Conservation (phyloP, 2,888 invertebrate genomes). For the Leucoptera coffeella region DNA sequence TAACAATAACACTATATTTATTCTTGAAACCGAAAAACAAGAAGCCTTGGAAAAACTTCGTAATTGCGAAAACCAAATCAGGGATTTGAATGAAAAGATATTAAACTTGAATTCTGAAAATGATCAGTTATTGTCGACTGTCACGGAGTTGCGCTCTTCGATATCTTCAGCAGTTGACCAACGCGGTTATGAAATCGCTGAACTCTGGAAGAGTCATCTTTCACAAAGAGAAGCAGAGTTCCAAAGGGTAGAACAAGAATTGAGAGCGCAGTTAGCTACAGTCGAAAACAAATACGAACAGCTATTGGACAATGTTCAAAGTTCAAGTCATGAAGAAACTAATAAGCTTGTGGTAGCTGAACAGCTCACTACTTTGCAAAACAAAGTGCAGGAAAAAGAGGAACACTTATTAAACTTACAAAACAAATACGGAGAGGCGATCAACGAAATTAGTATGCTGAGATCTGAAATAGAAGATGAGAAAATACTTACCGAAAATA, state of each 20-base stretch:
- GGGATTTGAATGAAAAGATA: slow-evolving; percentile 22
- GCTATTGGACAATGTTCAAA: slow-evolving; percentile 34
- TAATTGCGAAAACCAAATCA: slow-evolving; percentile 16
- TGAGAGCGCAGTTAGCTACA: slow-evolving; percentile 43
- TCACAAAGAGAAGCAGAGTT: slow-evolving; percentile 59
- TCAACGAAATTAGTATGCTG: slow-evolving; percentile 30
- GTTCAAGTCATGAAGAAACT: slow-evolving; percentile 39
- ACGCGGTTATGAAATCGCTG: slow-evolving; percentile 61
- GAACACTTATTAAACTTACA: slow-evolving; percentile 29
- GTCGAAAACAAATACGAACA: slow-evolving; percentile 43
- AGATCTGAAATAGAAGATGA: slow-evolving; percentile 43
- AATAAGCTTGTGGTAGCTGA: slow-evolving; percentile 30
- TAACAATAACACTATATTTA: too few species aligned
- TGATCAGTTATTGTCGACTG: slow-evolving; percentile 33
- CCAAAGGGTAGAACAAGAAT: slow-evolving; percentile 37
- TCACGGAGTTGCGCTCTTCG: slow-evolving; percentile 36
- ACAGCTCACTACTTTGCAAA: slow-evolving; percentile 31
- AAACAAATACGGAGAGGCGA: slow-evolving; percentile 30
- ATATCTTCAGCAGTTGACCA: slow-evolving; percentile 56
- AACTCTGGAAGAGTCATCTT: slow-evolving; percentile 64
- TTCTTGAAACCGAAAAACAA: slow-evolving; percentile 13
- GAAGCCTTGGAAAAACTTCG: slow-evolving; percentile 12
- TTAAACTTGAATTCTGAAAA: slow-evolving; percentile 32
- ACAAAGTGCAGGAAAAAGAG: slow-evolving; percentile 37
- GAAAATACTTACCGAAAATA: slow-evolving; percentile 33